Conservation (phyloP, 2,888 invertebrate species). For the Drosophila formosana region DNA sequence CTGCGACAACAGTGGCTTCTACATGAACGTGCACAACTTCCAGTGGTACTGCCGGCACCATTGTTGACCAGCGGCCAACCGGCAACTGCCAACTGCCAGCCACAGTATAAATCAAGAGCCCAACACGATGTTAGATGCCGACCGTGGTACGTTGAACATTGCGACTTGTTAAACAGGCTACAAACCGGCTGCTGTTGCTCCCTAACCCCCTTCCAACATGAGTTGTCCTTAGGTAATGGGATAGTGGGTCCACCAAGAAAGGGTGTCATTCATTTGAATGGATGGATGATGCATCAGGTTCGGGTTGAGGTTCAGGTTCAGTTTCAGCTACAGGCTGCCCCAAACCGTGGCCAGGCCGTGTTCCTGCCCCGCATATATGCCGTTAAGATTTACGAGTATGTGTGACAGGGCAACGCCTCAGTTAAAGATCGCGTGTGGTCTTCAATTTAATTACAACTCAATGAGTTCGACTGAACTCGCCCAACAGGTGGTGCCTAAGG, state of each 20-base stretch:
- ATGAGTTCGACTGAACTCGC: slow-evolving; percentile 73
- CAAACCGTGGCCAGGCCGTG: background rate
- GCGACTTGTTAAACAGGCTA: slow-evolving; percentile 60
- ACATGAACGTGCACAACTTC: background rate
- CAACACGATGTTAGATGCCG: slow-evolving; percentile 63
- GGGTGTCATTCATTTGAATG: slow-evolving; percentile 59
- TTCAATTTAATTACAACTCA: slow-evolving; percentile 73
- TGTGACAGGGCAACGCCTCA: slow-evolving; percentile 58
- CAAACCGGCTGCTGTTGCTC: slow-evolving; percentile 35
- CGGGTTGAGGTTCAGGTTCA: background rate
- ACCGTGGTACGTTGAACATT: slow-evolving; percentile 6
- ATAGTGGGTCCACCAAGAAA: slow-evolving; percentile 30
- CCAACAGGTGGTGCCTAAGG: slow-evolving; percentile 66
- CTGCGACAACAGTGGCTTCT: slow-evolving; percentile 30
- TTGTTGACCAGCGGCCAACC: slow-evolving; percentile 45
- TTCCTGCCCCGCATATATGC: slow-evolving; percentile 51
- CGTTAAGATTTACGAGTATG: slow-evolving; percentile 68
- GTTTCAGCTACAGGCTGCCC: background rate
- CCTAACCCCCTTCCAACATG: background rate
- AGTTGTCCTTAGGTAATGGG: slow-evolving; percentile 63
- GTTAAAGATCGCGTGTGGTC: slow-evolving; percentile 63
- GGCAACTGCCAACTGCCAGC: slow-evolving; percentile 17
- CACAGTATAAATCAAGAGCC: slow-evolving; percentile 60
- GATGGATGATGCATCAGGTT: slow-evolving; percentile 55
- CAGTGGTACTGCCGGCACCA: slow-evolving; percentile 20